A percentile compares a stretch with the other conserved stretches of the same genome.
phyloP scores from a whole-genome alignment of 2,888 invertebrate genomes.

The Leptopterna dolabrata region DNA sequence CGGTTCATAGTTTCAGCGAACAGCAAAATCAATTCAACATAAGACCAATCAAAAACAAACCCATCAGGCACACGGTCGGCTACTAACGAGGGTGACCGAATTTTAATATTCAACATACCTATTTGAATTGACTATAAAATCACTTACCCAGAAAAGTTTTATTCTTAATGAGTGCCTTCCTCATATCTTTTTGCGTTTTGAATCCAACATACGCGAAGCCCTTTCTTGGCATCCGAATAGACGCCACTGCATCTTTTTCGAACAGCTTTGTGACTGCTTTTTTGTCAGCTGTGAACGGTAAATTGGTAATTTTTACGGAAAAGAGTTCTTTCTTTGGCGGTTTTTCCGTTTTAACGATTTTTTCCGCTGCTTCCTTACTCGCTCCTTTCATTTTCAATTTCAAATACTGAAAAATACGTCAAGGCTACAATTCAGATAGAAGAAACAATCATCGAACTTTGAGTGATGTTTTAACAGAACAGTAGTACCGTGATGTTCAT shows the following conservation, averaged over 20 bases:
- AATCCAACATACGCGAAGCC: constrained; percentile 95
- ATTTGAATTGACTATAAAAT: constrained; percentile 28
- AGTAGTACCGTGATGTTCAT: too few species aligned
- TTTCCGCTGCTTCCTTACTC: constrained; percentile 50
- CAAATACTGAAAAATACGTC: constrained; percentile 71
- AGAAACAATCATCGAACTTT: neutral
- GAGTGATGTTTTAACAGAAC: too few species aligned
- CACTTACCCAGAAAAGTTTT: constrained; percentile 85
- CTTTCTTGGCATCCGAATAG: constrained; percentile 75
- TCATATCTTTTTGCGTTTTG: constrained; percentile 81
- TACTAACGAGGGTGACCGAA: too few species aligned
- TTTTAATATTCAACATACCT: too few species aligned
- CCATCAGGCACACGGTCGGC: too few species aligned
- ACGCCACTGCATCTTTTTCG: constrained; percentile 80
- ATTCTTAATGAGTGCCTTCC: constrained; percentile 83
- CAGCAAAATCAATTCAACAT: too few species aligned
- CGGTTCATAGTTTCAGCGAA: too few species aligned
- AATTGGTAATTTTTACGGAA: constrained; percentile 80
- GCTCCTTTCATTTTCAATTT: constrained; percentile 64
- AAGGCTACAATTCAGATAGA: neutral
- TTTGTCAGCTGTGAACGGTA: constrained; percentile 84
- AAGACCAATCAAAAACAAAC: too few species aligned
- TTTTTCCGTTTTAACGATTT: constrained; percentile 40
- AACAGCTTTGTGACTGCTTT: constrained; percentile 88
- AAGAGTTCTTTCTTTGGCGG: constrained; percentile 69